These are phyloP conservation scores for Huso huso DNA, from an alignment of 2,797 vertebrate genomes.

Conservation along the genomic window DNA sequence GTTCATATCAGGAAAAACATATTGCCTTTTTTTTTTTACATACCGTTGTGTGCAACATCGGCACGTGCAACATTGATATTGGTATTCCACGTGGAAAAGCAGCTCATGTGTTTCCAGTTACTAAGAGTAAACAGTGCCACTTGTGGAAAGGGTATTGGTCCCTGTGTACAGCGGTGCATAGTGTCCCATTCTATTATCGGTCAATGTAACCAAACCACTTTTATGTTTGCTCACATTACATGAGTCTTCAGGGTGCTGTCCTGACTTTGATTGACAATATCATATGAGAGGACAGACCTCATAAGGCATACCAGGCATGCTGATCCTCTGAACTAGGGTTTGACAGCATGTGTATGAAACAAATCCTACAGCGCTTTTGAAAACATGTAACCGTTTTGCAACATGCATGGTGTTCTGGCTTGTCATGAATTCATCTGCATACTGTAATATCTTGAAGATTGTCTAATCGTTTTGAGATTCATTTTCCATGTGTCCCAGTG, in stretches of 20 bases:
- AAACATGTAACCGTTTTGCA: background rate
- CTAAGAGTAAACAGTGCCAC: too few relatives aligned
- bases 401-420: background rate
- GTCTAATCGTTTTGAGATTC: background rate
- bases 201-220: slow-evolving; percentile 11
- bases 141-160: too few relatives aligned
- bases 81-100: too few relatives aligned
- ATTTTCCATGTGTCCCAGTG: background rate
- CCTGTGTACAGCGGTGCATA: background rate
- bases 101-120: too few relatives aligned
- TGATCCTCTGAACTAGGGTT: slow-evolving; percentile 3
- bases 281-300: slow-evolving; percentile 23
- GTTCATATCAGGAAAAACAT: too few relatives aligned
- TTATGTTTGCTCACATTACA: slow-evolving; percentile 21
- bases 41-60: too few relatives aligned
- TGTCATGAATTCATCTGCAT: background rate
- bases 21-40: too few relatives aligned
- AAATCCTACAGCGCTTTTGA: slow-evolving; percentile 9
- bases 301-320: slow-evolving; percentile 18
- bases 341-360: slow-evolving; percentile 14
- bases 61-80: too few relatives aligned
- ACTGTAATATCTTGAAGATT: background rate
- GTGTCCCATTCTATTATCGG: background rate
- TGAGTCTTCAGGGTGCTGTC: slow-evolving; percentile 23
- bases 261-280: slow-evolving; percentile 40